Evolutionary conservation across 2,888 invertebrate species (phyloP).

Genomic region (Thalpophila matura): DNA sequence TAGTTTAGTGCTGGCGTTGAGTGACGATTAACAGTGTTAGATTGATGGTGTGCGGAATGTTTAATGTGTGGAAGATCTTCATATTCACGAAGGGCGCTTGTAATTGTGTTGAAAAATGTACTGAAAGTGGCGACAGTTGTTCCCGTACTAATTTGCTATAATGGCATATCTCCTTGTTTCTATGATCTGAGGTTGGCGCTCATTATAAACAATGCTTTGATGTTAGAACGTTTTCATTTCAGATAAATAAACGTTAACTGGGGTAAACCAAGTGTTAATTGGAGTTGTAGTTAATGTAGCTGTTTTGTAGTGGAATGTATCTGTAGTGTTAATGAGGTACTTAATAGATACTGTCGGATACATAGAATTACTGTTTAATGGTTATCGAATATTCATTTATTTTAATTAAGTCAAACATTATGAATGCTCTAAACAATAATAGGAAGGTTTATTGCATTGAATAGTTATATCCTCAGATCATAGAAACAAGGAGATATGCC

Average conservation of each 20-base stretch:
- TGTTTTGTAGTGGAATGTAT: constrained; percentile 5
- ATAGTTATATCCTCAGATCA: too few species aligned
- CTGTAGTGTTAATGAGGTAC: not conserved
- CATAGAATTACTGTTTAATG: not conserved
- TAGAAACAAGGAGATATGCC: too few species aligned
- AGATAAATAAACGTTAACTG: constrained; percentile 37
- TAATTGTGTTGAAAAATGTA: too few species aligned
- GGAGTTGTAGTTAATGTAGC: not conserved
- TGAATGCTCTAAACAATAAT: not conserved
- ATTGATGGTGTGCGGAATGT: too few species aligned
- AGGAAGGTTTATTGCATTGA: constrained; percentile 1
- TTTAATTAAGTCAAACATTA: constrained; percentile 9
- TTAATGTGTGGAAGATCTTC: too few species aligned
- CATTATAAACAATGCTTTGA: constrained; percentile 41
- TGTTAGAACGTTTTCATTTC: constrained; percentile 29
- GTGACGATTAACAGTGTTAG: too few species aligned
- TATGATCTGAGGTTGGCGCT: too few species aligned
- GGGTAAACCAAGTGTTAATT: constrained; percentile 24
- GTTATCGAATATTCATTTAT: constrained; percentile 7
- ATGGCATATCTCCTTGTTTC: too few species aligned
- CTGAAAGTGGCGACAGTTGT: too few species aligned
- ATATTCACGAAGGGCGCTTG: too few species aligned
- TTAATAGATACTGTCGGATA: not conserved
- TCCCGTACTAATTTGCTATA: too few species aligned
- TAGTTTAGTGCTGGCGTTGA: too few species aligned